Percentiles rank a stretch among this genome's conserved stretches.
Evolutionary conservation across 1,140 invertebrate species (phyloP).

Genomic region (Drosophila littoralis): DNA sequence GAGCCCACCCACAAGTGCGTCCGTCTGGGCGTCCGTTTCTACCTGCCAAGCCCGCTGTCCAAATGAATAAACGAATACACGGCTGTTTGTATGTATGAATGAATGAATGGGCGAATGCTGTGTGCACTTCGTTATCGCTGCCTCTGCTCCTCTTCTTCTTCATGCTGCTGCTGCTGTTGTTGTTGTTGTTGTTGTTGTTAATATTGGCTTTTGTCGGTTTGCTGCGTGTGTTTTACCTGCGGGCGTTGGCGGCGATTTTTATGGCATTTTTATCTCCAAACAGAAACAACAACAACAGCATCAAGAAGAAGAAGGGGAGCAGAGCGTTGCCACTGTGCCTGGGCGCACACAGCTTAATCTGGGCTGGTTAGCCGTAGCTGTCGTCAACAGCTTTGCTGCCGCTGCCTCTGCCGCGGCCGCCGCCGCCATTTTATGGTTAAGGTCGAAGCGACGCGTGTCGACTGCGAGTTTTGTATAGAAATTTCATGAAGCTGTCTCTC

Average conservation of each 20-base stretch:
- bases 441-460: constrained; percentile 41
- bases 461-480: constrained; percentile 30
- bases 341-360: constrained; percentile 42
- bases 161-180: neutral
- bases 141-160: constrained; percentile 13
- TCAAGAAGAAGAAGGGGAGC: constrained; percentile 11
- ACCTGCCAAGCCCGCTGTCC: constrained; percentile 50
- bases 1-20: constrained; percentile 76
- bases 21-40: constrained; percentile 37
- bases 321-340: constrained; percentile 43
- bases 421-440: constrained; percentile 76
- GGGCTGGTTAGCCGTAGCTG: constrained; percentile 9
- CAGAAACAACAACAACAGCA: constrained; percentile 39
- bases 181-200: constrained; percentile 39
- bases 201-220: constrained; percentile 67
- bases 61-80: constrained; percentile 58
- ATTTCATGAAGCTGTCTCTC: constrained; percentile 34
- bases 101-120: constrained; percentile 70
- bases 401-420: constrained; percentile 19
- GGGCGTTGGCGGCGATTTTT: constrained; percentile 61
- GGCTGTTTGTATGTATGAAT: constrained; percentile 50
- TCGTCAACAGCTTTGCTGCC: constrained; percentile 1
- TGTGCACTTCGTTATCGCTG: constrained; percentile 62
- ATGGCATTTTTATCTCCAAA: constrained; percentile 64
- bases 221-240: constrained; percentile 59